Evolutionary conservation across 2,113 vertebrate genomes (phyloP).

Genomic region (Calonectris borealis): DNA sequence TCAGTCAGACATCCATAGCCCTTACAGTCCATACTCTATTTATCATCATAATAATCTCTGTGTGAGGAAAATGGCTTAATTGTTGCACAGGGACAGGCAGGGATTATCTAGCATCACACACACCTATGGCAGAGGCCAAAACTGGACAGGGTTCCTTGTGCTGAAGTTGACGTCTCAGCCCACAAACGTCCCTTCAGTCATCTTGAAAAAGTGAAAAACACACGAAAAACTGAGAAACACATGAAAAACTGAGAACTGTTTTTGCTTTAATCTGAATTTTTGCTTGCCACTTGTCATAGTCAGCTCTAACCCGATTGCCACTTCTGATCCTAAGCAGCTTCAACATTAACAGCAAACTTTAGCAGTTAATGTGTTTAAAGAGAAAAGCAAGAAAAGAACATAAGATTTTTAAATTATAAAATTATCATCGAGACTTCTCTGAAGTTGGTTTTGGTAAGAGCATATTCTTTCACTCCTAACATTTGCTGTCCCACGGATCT

Average conservation of each 20-base stretch:
- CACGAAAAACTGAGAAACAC: not conserved
- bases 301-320: not conserved
- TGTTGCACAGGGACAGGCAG: rapidly evolving
- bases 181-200: not conserved
- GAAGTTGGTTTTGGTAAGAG: not conserved
- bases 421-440: not conserved
- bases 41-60: not conserved
- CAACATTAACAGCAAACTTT: not conserved
- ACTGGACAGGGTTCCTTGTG: not conserved
- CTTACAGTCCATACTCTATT: not conserved
- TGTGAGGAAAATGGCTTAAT: rapidly evolving
- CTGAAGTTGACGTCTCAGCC: not conserved
- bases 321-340: not conserved
- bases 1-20: not conserved
- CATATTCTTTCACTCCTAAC: not conserved
- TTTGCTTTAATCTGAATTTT: not conserved
- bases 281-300: not conserved
- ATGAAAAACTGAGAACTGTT: not conserved
- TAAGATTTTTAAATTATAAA: not conserved
- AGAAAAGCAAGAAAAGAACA: not conserved
- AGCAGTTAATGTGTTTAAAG: not conserved
- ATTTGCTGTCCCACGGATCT: not conserved
- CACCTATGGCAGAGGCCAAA: not conserved
- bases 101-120: not conserved
- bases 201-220: not conserved